Evolutionary conservation across 1,140 invertebrate species (phyloP).

Genomic region (Pogonomyrmex californicus): DNA sequence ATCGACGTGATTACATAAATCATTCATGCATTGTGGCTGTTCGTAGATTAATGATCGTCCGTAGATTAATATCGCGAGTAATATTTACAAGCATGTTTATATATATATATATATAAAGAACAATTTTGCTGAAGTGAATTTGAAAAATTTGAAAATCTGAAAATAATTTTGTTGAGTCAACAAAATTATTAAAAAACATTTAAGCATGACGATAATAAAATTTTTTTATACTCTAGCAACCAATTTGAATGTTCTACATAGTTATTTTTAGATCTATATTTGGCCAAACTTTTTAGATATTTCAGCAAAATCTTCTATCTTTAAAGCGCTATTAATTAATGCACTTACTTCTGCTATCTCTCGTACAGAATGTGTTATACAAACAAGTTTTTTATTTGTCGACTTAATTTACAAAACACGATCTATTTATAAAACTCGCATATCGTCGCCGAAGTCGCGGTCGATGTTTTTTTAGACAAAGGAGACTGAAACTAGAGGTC

Average conservation of each 20-base stretch:
- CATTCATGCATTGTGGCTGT: background rate
- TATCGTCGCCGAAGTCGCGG: background rate
- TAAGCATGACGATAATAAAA: too few relatives aligned
- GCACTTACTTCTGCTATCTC: background rate
- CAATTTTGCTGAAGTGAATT: too few relatives aligned
- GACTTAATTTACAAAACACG: background rate
- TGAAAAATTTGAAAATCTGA: too few relatives aligned
- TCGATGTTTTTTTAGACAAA: background rate
- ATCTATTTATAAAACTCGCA: background rate
- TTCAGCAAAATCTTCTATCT: too few relatives aligned
- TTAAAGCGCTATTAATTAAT: background rate
- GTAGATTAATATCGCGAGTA: background rate
- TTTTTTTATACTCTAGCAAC: too few relatives aligned
- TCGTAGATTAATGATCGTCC: background rate
- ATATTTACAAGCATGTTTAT: background rate
- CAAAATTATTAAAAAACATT: too few relatives aligned
- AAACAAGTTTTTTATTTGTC: too few relatives aligned
- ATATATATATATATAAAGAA: background rate
- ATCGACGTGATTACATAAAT: conserved; percentile 8
- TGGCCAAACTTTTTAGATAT: too few relatives aligned
- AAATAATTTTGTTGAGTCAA: too few relatives aligned
- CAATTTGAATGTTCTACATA: too few relatives aligned
- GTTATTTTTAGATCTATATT: too few relatives aligned
- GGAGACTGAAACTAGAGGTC: background rate
- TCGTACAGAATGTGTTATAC: too few relatives aligned